Conservation (phyloP, 1,140 invertebrate species). For the Drosophila seguyi region DNA sequence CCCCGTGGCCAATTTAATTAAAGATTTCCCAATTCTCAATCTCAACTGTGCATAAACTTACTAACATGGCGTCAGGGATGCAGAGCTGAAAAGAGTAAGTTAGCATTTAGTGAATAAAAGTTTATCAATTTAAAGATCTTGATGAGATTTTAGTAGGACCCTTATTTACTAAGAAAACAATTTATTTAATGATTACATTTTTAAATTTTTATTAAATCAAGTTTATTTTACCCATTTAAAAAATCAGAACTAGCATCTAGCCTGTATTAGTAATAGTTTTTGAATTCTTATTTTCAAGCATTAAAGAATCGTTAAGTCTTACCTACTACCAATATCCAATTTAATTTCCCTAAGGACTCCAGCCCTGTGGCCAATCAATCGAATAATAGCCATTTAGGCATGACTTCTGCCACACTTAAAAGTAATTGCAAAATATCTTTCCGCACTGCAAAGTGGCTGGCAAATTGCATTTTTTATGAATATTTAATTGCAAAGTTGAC, state of each 20-base stretch:
- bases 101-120: neutral
- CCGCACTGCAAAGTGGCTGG: slow-evolving; percentile 49
- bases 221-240: too few species aligned
- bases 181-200: too few species aligned
- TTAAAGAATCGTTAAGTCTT: neutral
- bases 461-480: slow-evolving; percentile 78
- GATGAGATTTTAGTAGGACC: too few species aligned
- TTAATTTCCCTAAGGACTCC: neutral
- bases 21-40: slow-evolving; percentile 33
- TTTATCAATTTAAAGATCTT: neutral
- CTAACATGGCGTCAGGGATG: neutral
- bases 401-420: slow-evolving; percentile 58
- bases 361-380: slow-evolving; percentile 37
- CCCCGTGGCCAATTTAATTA: slow-evolving; percentile 61
- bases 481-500: slow-evolving; percentile 80
- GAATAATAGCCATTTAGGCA: slow-evolving; percentile 59
- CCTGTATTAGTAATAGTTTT: too few species aligned
- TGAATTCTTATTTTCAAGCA: neutral
- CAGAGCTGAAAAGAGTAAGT: neutral
- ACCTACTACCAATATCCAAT: neutral
- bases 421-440: slow-evolving; percentile 74
- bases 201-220: too few species aligned
- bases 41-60: neutral
- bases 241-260: neutral
- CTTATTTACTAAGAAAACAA: neutral